Conservation (phyloP, 2,113 vertebrate genomes). For the Tauraco erythrolophus region DNA sequence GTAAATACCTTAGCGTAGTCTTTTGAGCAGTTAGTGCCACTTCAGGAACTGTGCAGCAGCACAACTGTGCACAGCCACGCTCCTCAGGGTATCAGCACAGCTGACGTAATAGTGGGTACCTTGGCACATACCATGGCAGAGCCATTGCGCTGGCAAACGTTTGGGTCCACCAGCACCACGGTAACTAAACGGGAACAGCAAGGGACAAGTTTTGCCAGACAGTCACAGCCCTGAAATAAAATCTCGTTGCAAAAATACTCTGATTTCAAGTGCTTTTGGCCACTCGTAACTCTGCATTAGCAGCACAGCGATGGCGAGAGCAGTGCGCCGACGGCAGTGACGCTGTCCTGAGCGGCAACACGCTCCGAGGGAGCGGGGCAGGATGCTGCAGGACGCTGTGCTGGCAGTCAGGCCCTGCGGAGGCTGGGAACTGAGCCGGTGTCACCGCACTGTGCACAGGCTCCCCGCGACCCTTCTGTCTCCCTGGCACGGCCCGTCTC, state of each 20-base stretch:
- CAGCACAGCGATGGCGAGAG: fast-evolving
- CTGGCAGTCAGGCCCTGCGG: background rate
- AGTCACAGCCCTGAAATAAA: background rate
- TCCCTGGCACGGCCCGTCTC: slow-evolving; percentile 80
- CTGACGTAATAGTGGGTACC: background rate
- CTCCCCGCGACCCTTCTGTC: slow-evolving; percentile 25
- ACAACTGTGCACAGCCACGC: background rate
- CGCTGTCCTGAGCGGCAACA: background rate
- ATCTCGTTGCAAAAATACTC: background rate
- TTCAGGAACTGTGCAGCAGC: background rate
- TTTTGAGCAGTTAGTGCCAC: background rate
- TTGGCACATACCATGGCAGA: fast-evolving
- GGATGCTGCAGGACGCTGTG: background rate
- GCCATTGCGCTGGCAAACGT: fast-evolving
- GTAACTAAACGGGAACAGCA: background rate
- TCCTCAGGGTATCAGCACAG: background rate
- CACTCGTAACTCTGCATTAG: background rate
- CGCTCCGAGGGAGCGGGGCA: fast-evolving
- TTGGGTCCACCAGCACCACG: background rate
- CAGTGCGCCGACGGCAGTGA: fast-evolving
- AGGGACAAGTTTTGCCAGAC: background rate
- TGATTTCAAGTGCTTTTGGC: background rate
- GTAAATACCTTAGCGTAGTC: fast-evolving
- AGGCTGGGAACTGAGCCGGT: background rate
- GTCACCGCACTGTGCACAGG: background rate